Percentiles rank a stretch among this genome's conserved stretches.
Conservation (phyloP, 2,113 vertebrate species). For the Platycercus adscitus region DNA sequence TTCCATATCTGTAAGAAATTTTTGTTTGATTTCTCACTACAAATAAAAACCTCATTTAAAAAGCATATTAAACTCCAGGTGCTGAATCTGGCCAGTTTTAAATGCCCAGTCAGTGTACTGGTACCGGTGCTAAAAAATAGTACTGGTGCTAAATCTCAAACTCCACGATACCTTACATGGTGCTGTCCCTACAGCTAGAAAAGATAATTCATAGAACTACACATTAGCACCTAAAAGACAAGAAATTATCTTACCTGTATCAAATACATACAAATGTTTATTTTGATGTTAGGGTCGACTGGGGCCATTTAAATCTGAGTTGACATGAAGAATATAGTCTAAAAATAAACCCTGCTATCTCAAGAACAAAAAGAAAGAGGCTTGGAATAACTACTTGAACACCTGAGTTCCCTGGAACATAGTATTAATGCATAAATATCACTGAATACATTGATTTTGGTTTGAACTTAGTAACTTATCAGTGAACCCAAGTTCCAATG, state of each 20-base stretch:
- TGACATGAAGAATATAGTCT: not conserved
- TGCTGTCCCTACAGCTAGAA: not conserved
- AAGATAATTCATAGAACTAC: not conserved
- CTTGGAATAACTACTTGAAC: not conserved
- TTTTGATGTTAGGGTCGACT: not conserved
- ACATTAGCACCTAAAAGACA: not conserved
- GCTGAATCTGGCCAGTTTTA: not conserved
- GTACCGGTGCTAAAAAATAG: not conserved
- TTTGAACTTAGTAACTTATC: slow-evolving; percentile 11
- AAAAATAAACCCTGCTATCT: not conserved
- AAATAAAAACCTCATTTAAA: not conserved
- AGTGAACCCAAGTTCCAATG: not conserved
- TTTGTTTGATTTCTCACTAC: not conserved
- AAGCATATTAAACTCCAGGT: not conserved
- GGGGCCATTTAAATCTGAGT: not conserved
- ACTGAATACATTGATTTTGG: slow-evolving; percentile 1
- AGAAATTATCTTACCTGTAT: not conserved
- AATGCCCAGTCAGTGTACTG: not conserved
- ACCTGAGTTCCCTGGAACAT: not conserved
- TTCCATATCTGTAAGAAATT: not conserved
- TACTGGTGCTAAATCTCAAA: not conserved
- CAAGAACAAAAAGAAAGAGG: not conserved
- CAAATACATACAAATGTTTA: not conserved
- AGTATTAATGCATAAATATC: not conserved
- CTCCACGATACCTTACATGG: not conserved